Percentiles rank a stretch among this genome's conserved stretches.
These are phyloP conservation scores for Tretioscincus oriximinensis DNA, from an alignment of 2,113 vertebrate species.

Conservation along the genomic window DNA sequence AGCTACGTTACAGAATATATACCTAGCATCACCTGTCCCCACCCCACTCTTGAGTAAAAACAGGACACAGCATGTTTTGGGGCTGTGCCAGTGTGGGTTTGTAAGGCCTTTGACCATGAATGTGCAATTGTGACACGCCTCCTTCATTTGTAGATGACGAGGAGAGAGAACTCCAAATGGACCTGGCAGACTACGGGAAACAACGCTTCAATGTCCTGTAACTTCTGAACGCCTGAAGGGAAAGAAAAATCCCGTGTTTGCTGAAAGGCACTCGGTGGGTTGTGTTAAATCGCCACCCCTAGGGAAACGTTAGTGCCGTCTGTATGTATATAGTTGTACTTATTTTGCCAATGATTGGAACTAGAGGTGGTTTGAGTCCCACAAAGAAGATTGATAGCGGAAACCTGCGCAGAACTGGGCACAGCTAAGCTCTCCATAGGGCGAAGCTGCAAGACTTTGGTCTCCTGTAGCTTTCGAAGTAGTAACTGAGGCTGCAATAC, in stretches of 20 bases:
- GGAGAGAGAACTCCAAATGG: constrained; percentile 89
- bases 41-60: not conserved
- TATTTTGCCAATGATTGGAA: constrained; percentile 60
- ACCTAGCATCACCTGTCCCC: not conserved
- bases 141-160: constrained; percentile 85
- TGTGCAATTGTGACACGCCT: not conserved
- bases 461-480: constrained; percentile 54
- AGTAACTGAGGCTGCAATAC: constrained; percentile 52
- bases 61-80: fast-evolving
- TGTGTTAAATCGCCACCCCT: constrained; percentile 26
- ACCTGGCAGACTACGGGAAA: constrained; percentile 89
- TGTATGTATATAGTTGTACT: constrained; percentile 64
- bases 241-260: constrained; percentile 28
- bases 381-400: constrained; percentile 43
- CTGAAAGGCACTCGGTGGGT: constrained; percentile 39
- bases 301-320: constrained; percentile 33
- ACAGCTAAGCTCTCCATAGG: not conserved
- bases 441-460: constrained; percentile 44
- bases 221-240: constrained; percentile 29
- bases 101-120: fast-evolving
- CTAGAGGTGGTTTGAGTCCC: constrained; percentile 48
- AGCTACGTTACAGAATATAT: not conserved
- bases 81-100: not conserved
- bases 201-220: constrained; percentile 87
- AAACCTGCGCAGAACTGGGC: not conserved